phyloP scores from a whole-genome alignment of 1,140 invertebrate genomes.

The Diorhabda carinulata region DNA sequence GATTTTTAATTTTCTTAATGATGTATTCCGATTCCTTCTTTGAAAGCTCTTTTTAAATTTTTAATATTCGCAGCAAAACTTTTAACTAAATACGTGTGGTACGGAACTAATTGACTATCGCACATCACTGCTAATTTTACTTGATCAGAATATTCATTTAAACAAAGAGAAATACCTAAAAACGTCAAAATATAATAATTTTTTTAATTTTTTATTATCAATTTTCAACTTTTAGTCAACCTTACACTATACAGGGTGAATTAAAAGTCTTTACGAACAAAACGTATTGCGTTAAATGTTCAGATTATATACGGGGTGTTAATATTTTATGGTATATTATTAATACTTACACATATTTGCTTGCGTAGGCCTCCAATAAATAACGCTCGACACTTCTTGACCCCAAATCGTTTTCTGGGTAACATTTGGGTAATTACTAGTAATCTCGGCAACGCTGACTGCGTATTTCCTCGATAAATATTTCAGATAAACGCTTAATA shows the following conservation, averaged over 20 bases:
- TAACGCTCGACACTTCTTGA: conserved; percentile 60
- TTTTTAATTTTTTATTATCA: neutral
- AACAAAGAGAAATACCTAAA: conserved; percentile 69
- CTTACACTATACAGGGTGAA: too few relatives aligned
- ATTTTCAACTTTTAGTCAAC: too few relatives aligned
- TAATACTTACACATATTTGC: conserved; percentile 67
- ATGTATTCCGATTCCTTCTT: neutral
- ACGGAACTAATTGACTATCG: conserved; percentile 65
- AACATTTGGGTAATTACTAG: conserved; percentile 48
- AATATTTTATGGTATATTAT: too few relatives aligned
- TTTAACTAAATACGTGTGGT: conserved; percentile 53
- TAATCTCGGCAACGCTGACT: conserved; percentile 68
- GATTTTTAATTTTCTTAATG: neutral
- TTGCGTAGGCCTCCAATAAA: conserved; percentile 77
- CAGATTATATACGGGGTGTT: too few relatives aligned
- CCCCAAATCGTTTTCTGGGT: conserved; percentile 57
- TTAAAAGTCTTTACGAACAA: too few relatives aligned
- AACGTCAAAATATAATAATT: conserved; percentile 1
- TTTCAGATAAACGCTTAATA: conserved; percentile 65
- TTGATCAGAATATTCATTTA: conserved; percentile 67
- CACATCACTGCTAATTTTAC: conserved; percentile 71
- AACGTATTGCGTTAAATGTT: too few relatives aligned
- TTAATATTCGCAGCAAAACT: conserved; percentile 51
- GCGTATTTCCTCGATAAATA: conserved; percentile 68
- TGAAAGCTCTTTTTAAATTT: conserved; percentile 45